Evolutionary conservation across 1,140 invertebrate genomes (phyloP).

Genomic region (Leptopilina boulardi): DNA sequence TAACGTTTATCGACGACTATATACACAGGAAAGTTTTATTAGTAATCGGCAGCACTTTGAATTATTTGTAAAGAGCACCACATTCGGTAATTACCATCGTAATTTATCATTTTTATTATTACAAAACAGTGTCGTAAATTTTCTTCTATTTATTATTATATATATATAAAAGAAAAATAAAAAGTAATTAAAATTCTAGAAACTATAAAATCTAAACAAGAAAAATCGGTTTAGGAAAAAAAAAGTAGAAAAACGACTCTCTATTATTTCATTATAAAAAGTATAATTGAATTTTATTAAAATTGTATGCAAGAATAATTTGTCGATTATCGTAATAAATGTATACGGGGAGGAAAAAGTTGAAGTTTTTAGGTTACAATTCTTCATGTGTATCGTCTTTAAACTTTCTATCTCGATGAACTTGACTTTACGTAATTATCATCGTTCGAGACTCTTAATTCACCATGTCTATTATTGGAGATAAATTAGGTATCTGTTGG

Average conservation of each 20-base stretch:
- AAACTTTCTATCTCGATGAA: slow-evolving; percentile 48
- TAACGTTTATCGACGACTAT: slow-evolving; percentile 16
- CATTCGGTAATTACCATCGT: background rate
- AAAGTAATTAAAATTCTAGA: no score
- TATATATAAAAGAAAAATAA: background rate
- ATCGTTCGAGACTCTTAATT: background rate
- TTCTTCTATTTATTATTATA: background rate
- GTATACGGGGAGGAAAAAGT: background rate
- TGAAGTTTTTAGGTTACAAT: background rate
- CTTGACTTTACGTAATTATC: slow-evolving; percentile 45
- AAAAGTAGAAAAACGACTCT: no score
- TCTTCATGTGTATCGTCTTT: background rate
- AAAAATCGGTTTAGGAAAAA: no score
- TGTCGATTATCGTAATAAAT: background rate
- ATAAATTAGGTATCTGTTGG: background rate
- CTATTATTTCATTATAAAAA: no score
- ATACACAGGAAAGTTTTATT: slow-evolving; percentile 30
- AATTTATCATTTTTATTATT: background rate
- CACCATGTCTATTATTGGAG: background rate
- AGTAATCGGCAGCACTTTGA: background rate
- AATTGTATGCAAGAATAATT: background rate
- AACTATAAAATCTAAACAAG: no score
- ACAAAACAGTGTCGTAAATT: background rate
- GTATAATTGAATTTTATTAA: no score
- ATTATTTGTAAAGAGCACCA: slow-evolving; percentile 10